phyloP scores from a whole-genome alignment of 2,888 invertebrate species.

The Conistra vaccinii region DNA sequence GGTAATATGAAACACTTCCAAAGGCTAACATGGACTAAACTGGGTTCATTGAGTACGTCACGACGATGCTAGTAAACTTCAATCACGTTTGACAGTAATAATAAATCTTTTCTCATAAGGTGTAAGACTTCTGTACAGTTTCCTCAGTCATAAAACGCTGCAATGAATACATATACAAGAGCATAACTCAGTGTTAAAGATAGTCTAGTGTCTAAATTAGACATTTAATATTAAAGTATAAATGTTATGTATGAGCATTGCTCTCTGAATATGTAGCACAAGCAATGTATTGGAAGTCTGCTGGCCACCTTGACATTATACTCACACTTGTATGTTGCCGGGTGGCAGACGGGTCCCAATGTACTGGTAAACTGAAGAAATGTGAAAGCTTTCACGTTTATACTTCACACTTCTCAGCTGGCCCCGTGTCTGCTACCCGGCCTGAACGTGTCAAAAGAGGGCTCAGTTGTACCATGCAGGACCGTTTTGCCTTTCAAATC shows the following conservation, averaged over 20 bases:
- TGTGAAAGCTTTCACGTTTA: background rate
- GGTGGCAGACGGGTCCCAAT: background rate
- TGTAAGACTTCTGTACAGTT: constrained; percentile 39
- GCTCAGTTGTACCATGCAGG: background rate
- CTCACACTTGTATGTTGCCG: too few relatives aligned
- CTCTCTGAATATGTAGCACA: constrained; percentile 64
- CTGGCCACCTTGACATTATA: background rate
- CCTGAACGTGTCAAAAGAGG: background rate
- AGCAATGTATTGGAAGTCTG: constrained; percentile 21
- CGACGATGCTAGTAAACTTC: constrained; percentile 6
- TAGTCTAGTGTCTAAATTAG: constrained; percentile 54
- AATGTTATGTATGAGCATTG: constrained; percentile 57
- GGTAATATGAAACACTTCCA: background rate
- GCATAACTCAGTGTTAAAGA: constrained; percentile 67
- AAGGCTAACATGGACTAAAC: constrained; percentile 13
- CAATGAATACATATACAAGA: constrained; percentile 59
- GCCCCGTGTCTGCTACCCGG: background rate
- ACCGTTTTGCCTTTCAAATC: background rate
- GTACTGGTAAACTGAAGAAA: background rate
- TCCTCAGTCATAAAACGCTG: constrained; percentile 36
- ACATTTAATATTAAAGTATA: constrained; percentile 58
- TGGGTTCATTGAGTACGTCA: constrained; percentile 23
- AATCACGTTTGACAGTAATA: constrained; percentile 34
- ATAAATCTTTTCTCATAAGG: constrained; percentile 38
- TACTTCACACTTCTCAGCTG: background rate